Percentiles rank a stretch among this genome's conserved stretches.
Evolutionary conservation across 1,140 invertebrate species (phyloP).

Genomic region (Diachasmimorpha longicaudata): DNA sequence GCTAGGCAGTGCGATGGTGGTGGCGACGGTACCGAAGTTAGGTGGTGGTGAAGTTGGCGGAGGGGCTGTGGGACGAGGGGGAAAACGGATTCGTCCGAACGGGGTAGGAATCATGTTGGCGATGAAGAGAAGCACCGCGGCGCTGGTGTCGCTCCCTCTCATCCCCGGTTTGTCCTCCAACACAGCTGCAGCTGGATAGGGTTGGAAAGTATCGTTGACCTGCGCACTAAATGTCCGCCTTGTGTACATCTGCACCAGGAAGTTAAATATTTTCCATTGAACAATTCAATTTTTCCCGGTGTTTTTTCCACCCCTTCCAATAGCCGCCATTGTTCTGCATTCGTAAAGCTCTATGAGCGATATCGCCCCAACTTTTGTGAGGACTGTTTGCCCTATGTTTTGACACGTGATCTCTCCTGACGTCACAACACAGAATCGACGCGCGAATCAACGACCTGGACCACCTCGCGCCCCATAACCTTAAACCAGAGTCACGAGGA

Average conservation of each 20-base stretch:
- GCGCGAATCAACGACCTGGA: background rate
- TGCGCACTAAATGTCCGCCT: background rate
- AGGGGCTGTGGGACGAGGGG: background rate
- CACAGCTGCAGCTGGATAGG: background rate
- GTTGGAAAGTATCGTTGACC: background rate
- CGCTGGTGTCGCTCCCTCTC: conserved; percentile 35
- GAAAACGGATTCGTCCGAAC: conserved; percentile 1
- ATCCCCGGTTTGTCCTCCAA: background rate
- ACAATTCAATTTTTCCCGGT: background rate
- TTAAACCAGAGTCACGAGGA: background rate
- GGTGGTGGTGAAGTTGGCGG: background rate
- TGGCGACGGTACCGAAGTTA: conserved; percentile 13
- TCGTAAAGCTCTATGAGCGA: background rate
- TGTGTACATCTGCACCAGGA: background rate
- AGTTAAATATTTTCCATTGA: background rate
- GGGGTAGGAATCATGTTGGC: background rate
- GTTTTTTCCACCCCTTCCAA: background rate
- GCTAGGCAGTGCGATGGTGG: conserved; percentile 12
- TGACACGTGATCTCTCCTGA: background rate
- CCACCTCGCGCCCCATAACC: background rate
- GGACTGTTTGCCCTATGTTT: background rate
- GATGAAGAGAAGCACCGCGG: conserved; percentile 24
- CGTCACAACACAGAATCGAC: background rate
- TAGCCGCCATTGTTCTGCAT: background rate
- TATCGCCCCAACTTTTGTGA: background rate